Evolutionary conservation across 2,888 invertebrate genomes (phyloP).

Genomic region (Shargacucullia verbasci): DNA sequence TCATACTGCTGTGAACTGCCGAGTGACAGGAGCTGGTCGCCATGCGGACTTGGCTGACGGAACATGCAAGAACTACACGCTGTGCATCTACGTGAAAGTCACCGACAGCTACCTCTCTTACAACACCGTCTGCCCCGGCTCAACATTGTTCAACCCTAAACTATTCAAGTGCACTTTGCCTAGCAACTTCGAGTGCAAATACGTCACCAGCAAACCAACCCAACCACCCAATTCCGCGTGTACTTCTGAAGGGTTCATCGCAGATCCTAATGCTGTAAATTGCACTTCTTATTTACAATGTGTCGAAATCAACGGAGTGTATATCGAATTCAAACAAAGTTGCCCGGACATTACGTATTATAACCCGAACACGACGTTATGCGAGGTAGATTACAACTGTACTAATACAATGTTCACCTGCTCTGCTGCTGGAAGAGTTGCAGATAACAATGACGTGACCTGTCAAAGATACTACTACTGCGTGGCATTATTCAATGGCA

Average conservation of each 20-base stretch:
- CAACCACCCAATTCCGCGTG: neutral
- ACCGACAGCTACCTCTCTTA: slow-evolving; percentile 11
- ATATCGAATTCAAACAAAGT: slow-evolving; percentile 14
- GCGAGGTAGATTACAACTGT: slow-evolving; percentile 18
- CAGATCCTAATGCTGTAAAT: slow-evolving; percentile 11
- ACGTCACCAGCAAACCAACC: neutral
- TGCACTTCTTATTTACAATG: slow-evolving; percentile 34
- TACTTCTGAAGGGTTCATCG: slow-evolving; percentile 19
- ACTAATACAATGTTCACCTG: neutral
- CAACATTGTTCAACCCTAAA: slow-evolving; percentile 14
- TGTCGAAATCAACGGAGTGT: slow-evolving; percentile 16
- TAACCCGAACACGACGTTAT: slow-evolving; percentile 33
- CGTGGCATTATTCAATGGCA: slow-evolving; percentile 18
- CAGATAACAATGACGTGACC: slow-evolving; percentile 9
- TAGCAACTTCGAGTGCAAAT: slow-evolving; percentile 6
- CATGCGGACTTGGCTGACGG: slow-evolving; percentile 14
- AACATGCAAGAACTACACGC: slow-evolving; percentile 25
- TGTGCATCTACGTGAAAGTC: slow-evolving; percentile 21
- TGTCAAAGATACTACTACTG: slow-evolving; percentile 26
- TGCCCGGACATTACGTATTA: slow-evolving; percentile 23
- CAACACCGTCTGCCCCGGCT: slow-evolving; percentile 14
- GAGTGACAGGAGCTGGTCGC: slow-evolving; percentile 15
- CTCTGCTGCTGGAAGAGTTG: slow-evolving; percentile 16
- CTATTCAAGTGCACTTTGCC: slow-evolving; percentile 14
- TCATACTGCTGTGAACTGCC: slow-evolving; percentile 21